Percentiles rank a stretch among this genome's conserved stretches.
phyloP scores from a whole-genome alignment of 2,888 invertebrate genomes.

The Philonicus albiceps region DNA sequence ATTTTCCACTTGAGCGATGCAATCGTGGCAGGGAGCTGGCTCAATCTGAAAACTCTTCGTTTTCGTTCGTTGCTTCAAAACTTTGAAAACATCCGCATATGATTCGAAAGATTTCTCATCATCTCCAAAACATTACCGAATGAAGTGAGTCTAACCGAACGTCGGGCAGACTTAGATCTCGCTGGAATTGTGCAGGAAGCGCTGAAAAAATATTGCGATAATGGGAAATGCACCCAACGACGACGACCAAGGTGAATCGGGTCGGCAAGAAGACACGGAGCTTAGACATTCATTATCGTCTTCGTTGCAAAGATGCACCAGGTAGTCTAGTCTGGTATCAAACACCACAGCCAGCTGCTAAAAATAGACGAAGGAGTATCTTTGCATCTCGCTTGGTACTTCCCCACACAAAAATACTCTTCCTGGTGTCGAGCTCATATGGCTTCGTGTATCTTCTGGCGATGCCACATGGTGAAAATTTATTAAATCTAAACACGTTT shows the following conservation, averaged over 20 bases:
- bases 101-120: neutral
- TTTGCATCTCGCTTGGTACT: no score
- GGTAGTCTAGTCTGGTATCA: neutral
- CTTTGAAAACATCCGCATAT: neutral
- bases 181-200: neutral
- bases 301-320: neutral
- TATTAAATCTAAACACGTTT: conserved; percentile 48
- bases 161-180: neutral
- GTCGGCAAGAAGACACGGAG: neutral
- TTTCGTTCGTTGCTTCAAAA: neutral
- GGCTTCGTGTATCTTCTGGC: conserved; percentile 13
- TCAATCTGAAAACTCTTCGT: neutral
- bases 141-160: neutral
- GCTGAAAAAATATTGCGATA: neutral
- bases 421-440: neutral
- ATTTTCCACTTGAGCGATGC: neutral
- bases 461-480: conserved; percentile 26
- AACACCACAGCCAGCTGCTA: neutral
- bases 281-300: neutral
- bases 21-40: neutral
- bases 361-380: neutral
- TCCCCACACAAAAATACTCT: neutral
- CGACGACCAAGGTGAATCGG: neutral
- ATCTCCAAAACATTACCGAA: neutral
- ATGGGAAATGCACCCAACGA: neutral